Conservation (phyloP, 2,888 invertebrate species). For the Dorcus parallelipipedus region DNA sequence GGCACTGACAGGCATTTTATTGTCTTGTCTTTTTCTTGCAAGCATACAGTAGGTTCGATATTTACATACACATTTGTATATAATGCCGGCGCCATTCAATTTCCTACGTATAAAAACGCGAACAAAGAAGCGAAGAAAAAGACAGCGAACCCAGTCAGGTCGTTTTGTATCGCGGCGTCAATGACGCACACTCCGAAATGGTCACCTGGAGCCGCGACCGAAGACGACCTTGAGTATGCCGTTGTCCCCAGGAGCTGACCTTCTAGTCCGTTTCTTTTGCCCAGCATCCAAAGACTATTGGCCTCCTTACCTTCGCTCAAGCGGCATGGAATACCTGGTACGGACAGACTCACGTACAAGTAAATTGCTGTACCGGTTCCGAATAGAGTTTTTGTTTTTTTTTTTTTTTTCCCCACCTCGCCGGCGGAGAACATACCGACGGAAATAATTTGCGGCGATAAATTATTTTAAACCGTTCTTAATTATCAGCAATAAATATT, state of each 20-base stretch:
- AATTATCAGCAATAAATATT: no score
- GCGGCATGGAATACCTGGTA: neutral
- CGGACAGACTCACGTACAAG: neutral
- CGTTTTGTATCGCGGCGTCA: conserved; percentile 2
- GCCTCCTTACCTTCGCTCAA: conserved; percentile 16
- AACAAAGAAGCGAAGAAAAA: no score
- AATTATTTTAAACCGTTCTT: no score
- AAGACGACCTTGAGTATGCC: conserved; percentile 41
- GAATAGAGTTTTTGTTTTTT: neutral
- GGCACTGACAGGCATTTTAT: no score
- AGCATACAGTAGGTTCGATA: no score
- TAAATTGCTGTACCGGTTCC: neutral
- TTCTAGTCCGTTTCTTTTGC: conserved; percentile 32
- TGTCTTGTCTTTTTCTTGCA: no score
- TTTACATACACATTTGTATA: no score
- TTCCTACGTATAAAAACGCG: no score
- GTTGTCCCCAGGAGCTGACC: conserved; percentile 42
- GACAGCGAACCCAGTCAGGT: neutral
- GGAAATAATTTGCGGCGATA: no score
- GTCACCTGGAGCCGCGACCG: conserved; percentile 32
- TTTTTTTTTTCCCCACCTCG: neutral
- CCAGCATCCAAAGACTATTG: conserved; percentile 21
- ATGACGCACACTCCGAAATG: conserved; percentile 22
- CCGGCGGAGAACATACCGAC: neutral
- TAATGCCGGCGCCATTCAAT: no score